Percentiles rank a stretch among this genome's conserved stretches.
Evolutionary conservation across 2,797 vertebrate species (phyloP).

Genomic region (Pseudochirops cupreus): DNA sequence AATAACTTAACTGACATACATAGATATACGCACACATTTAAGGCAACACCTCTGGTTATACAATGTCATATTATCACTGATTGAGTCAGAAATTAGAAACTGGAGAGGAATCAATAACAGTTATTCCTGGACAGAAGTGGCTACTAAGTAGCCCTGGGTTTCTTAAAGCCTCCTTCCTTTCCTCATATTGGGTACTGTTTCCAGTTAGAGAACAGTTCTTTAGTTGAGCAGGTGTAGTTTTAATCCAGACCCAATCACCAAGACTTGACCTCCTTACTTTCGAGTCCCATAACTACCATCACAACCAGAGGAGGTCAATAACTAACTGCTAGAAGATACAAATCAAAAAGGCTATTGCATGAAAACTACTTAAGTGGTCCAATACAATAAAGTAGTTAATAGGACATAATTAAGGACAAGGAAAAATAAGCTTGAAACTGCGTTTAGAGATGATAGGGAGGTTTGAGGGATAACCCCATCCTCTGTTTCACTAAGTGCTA

Average conservation of each 20-base stretch:
- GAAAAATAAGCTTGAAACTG: constrained; percentile 51
- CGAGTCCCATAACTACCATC: not conserved
- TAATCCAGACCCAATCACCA: constrained; percentile 8
- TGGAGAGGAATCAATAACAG: constrained; percentile 55
- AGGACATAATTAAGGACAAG: constrained; percentile 34
- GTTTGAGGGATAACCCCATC: constrained; percentile 34
- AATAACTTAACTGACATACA: not conserved
- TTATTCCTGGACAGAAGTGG: constrained; percentile 32
- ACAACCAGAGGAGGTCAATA: constrained; percentile 23
- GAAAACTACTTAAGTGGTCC: constrained; percentile 34
- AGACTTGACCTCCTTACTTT: not conserved
- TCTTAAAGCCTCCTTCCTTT: constrained; percentile 27
- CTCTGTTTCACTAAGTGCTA: constrained; percentile 43
- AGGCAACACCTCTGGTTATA: not conserved
- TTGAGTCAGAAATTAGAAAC: constrained; percentile 49
- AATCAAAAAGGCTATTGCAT: constrained; percentile 20
- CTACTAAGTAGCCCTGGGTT: constrained; percentile 53
- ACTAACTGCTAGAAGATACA: constrained; percentile 20
- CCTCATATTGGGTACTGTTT: constrained; percentile 4
- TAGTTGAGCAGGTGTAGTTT: not conserved
- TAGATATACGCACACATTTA: not conserved
- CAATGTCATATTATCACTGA: constrained; percentile 17
- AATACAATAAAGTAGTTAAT: constrained; percentile 43
- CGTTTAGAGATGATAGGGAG: constrained; percentile 44
- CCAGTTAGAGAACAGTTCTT: not conserved